Evolutionary conservation across 2,888 invertebrate genomes (phyloP).

Genomic region (Lasioglossum zephyrum): DNA sequence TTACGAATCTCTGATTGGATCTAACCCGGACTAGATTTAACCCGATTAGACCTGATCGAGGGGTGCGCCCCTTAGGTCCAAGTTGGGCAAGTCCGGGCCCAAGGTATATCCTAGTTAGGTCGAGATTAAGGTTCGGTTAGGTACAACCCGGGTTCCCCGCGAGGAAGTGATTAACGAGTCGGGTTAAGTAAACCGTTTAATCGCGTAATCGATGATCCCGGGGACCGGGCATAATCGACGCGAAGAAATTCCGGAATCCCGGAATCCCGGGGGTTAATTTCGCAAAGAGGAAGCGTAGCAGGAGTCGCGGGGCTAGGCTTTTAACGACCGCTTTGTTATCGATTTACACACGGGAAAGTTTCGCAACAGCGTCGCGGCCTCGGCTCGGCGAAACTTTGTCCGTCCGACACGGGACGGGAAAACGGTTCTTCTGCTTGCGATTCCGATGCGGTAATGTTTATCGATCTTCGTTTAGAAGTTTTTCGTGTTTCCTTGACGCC

Average conservation of each 20-base stretch:
- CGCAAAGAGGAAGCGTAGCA: constrained; percentile 27
- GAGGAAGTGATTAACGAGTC: constrained; percentile 39
- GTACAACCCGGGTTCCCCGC: neutral
- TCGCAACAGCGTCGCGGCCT: constrained; percentile 28
- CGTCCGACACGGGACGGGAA: constrained; percentile 1
- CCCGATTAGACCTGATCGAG: neutral
- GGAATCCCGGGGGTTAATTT: constrained; percentile 20
- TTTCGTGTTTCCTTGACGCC: neutral
- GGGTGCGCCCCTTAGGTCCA: neutral
- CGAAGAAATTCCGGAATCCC: constrained; percentile 27
- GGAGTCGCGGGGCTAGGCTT: constrained; percentile 13
- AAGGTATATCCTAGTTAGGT: constrained; percentile 28
- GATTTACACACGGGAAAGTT: constrained; percentile 46
- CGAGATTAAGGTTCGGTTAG: neutral
- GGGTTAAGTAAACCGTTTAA: constrained; percentile 33
- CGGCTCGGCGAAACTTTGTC: constrained; percentile 44
- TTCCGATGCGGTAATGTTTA: constrained; percentile 39
- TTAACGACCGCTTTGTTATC: constrained; percentile 64
- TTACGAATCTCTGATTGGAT: neutral
- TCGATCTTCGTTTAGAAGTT: constrained; percentile 54
- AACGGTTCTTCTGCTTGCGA: constrained; percentile 29
- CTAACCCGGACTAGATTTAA: neutral
- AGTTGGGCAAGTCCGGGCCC: neutral
- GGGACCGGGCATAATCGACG: neutral
- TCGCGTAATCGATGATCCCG: constrained; percentile 38